A percentile compares a stretch with the other conserved stretches of the same genome.
Conservation (phyloP, 2,113 vertebrate species). For the Gallinago media region DNA sequence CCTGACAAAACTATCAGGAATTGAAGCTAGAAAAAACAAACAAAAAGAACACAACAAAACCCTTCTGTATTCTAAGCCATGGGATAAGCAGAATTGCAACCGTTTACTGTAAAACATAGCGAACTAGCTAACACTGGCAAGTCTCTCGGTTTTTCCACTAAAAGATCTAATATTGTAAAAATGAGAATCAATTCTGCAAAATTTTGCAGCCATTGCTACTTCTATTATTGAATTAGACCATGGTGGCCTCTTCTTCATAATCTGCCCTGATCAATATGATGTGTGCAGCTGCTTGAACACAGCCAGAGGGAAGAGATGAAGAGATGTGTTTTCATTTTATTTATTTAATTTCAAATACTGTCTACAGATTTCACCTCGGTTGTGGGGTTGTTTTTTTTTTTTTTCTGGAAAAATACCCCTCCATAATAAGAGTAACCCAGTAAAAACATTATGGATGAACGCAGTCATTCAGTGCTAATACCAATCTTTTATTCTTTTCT, state of each 20-base stretch:
- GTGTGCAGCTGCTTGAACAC: neutral
- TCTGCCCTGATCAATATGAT: neutral
- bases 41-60: neutral
- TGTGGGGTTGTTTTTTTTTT: no score
- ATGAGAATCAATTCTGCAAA: neutral
- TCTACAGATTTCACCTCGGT: neutral
- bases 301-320: neutral
- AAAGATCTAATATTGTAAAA: neutral
- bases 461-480: neutral
- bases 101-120: neutral
- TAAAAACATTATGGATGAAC: rapidly evolving
- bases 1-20: neutral
- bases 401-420: neutral
- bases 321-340: neutral
- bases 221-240: neutral
- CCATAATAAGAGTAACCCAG: neutral
- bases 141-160: neutral
- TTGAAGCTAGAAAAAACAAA: neutral
- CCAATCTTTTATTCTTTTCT: neutral
- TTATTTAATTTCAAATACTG: neutral
- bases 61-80: neutral
- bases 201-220: neutral
- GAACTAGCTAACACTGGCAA: neutral
- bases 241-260: neutral
- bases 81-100: neutral